Evolutionary conservation across 2,888 invertebrate genomes (phyloP), one percentile per base, ranked within the genome.

Genomic region (Dasysyrphus albostriatus): DNA sequence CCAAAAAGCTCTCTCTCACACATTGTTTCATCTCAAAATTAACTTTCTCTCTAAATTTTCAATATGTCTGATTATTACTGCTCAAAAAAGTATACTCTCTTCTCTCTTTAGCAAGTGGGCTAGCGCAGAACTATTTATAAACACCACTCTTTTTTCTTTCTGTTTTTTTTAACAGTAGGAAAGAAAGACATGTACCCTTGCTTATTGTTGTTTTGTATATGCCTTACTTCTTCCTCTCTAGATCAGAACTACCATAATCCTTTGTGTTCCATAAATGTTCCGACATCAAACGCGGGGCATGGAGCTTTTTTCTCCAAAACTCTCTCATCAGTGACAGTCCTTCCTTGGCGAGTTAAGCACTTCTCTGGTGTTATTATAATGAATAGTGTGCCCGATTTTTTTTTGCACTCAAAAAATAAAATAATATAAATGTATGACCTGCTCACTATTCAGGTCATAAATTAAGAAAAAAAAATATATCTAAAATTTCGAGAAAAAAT

Each of bases 361-460:
- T 72, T 56, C 67, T 78, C 73, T 61, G 76, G 70, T 88, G 74
- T 80, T 74, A 47, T 83, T 83, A 78, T 70, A 78, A 88, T 88
- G 88, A 87, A 77, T 49, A 87, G 87, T 87, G 75, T 83, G 75
- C 77, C 69, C 89, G 88, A 88, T 90, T 24, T 24, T 24, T 24
- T 63, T 65, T 90, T 90, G 89, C 90, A 89, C 89, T 90, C 29
- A 49, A 34, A 49, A 72, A 83, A 56, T 14, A 70, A 72, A 72
- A 65, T 65, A 67, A 73, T 51, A 69, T 39, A 51, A 67, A 37
- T 39, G 63, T 54, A 59, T 51, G 91, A 91, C 91, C 91, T 91
- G 89, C 89, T 89, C 24, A 24, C 89, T 49, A 91, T 91, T 90
- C 91, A 90, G 91, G 91, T 92, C 91, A 91, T 84, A 89, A 88